Evolutionary conservation across 30 jellyfish, hydroid and myxozoan genomes (phyloP), one percentile per base, ranked within the genome.

Genomic region (Chironex yamaguchii): DNA sequence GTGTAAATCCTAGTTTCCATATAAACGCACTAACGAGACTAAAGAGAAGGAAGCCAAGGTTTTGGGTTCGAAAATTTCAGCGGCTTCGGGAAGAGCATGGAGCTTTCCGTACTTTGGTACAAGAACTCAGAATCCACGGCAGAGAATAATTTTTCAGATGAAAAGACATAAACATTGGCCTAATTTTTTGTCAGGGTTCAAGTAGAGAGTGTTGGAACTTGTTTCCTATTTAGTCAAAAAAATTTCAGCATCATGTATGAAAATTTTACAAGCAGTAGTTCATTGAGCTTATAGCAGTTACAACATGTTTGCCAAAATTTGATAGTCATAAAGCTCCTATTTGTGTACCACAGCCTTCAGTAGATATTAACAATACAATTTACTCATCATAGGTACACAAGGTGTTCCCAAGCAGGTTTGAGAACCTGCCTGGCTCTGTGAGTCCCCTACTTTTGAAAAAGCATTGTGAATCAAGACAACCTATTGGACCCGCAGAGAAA

Each of bases 111-210:
- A 70, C 84, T 4, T 70, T 70, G 42, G 84, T 70, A 70, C 84
- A 70, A 70, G 84, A 70, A 70, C 84, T 70, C 33, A 33, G 84
- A 36, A 33, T 70, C 63, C 67, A 31, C 30, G 84, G 42, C 63
- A 70, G 84, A 70, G 84, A 70, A 70, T 70, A 70, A 34, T 70
- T 70, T 70, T 70, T 70, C 79, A 65, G 79, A 52, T 65, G 79
- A 65, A 52, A 3, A 65, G 34, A 52, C 79, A 27, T 20, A 32
- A 32, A 12, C 53, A 32, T 65, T 50, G 79, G 34, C 79, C 79
- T 65, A 29, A 65, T 65, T 65, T n/a, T n/a, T n/a, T n/a, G n/a
- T n/a, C n/a, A n/a, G n/a, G n/a, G n/a, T n/a, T n/a, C n/a, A n/a
- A n/a, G n/a, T n/a, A n/a, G n/a, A n/a, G n/a, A n/a, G n/a, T n/a